Percentiles rank a stretch among this genome's conserved stretches.
Evolutionary conservation across 1,140 invertebrate species (phyloP).

Genomic region (Reticulitermes speratus): DNA sequence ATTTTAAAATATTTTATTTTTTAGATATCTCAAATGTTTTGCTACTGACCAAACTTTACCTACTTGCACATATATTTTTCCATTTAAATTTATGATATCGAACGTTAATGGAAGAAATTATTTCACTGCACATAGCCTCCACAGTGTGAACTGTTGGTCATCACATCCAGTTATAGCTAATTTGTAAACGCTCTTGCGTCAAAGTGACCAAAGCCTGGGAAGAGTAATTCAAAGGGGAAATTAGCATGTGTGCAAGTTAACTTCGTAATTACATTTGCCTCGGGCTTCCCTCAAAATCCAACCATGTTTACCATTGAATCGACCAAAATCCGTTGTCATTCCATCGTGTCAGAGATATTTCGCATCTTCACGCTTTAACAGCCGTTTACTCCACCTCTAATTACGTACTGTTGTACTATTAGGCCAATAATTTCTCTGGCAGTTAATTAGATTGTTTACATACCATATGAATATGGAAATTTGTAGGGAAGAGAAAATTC

Average conservation of each 20-base stretch:
- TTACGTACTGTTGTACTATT: not conserved
- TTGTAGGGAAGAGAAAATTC: too few species aligned
- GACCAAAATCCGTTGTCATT: not conserved
- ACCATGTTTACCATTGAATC: not conserved
- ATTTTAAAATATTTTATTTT: too few species aligned
- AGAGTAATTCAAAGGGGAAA: not conserved
- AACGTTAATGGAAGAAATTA: not conserved
- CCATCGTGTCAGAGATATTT: not conserved
- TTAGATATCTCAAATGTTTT: too few species aligned
- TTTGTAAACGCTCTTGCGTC: constrained; percentile 15
- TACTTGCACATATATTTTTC: not conserved
- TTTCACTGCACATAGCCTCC: not conserved
- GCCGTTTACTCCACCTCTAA: not conserved
- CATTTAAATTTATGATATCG: not conserved
- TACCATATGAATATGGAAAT: not conserved
- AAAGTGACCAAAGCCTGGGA: not conserved
- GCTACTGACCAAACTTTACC: too few species aligned
- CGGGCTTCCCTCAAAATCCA: not conserved
- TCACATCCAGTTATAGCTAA: not conserved
- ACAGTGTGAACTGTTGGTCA: not conserved
- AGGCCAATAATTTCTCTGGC: not conserved
- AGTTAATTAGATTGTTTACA: not conserved
- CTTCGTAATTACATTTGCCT: constrained; percentile 1
- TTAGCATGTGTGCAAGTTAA: constrained; percentile 12
- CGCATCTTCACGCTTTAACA: not conserved